Evolutionary conservation across 2,888 invertebrate genomes (phyloP).

Genomic region (Archaeoteleia sp.): DNA sequence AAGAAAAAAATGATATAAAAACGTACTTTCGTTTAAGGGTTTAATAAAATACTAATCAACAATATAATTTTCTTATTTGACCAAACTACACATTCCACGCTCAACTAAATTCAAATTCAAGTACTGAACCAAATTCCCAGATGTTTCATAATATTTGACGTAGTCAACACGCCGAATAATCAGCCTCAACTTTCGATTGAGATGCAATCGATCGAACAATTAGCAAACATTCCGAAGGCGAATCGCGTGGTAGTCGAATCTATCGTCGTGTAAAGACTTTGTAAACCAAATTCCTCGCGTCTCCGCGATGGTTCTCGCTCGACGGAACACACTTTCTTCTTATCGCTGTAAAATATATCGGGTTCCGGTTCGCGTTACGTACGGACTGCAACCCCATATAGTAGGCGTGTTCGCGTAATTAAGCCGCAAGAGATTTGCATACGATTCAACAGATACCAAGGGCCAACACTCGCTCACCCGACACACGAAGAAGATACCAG

Average conservation of each 20-base stretch:
- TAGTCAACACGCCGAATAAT: conserved; percentile 38
- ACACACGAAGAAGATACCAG: conserved; percentile 62
- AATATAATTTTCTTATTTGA: too few relatives aligned
- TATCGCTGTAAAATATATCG: conserved; percentile 59
- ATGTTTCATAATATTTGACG: conserved; percentile 23
- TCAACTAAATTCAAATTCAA: too few relatives aligned
- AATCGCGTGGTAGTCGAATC: conserved; percentile 32
- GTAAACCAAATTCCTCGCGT: conserved; percentile 49
- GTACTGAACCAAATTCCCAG: too few relatives aligned
- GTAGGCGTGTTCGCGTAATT: conserved; percentile 73
- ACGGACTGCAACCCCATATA: conserved; percentile 65
- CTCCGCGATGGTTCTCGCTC: conserved; percentile 27
- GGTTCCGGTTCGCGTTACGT: conserved; percentile 68
- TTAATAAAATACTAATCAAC: too few relatives aligned
- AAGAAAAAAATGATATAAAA: too few relatives aligned
- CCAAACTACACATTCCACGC: too few relatives aligned
- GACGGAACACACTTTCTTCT: conserved; percentile 55
- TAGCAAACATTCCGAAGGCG: conserved; percentile 37
- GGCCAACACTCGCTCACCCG: conserved; percentile 37
- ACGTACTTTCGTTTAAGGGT: too few relatives aligned
- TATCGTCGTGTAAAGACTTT: conserved; percentile 43
- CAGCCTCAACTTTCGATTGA: conserved; percentile 39
- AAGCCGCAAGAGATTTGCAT: conserved; percentile 74
- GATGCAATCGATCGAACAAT: conserved; percentile 49
- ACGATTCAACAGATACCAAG: conserved; percentile 68